These are phyloP conservation scores for Drosophila fuyamai DNA, from an alignment of 1,140 invertebrate genomes.

Conservation along the genomic window DNA sequence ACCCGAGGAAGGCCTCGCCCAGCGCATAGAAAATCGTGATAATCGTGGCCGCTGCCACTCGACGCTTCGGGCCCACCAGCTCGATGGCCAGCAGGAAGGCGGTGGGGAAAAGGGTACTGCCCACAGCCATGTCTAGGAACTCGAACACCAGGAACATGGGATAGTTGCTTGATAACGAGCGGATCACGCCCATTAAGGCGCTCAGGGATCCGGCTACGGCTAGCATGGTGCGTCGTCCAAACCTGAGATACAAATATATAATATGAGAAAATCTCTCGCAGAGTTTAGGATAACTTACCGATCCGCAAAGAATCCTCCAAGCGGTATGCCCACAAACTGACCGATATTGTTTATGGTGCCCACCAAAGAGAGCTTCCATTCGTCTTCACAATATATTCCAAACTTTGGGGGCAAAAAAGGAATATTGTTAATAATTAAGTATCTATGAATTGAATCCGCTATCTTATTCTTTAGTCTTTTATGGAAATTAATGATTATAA, in stretches of 20 bases:
- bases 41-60: conserved; percentile 90
- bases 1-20: conserved; percentile 89
- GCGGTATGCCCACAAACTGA: conserved; percentile 89
- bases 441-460: too few species aligned
- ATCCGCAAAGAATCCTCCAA: conserved; percentile 89
- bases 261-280: background rate
- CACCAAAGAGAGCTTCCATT: conserved; percentile 90
- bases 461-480: too few species aligned
- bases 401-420: conserved; percentile 84
- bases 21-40: conserved; percentile 90
- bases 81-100: conserved; percentile 90
- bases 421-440: too few species aligned
- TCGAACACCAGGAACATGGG: conserved; percentile 88
- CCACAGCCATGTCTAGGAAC: conserved; percentile 87
- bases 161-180: conserved; percentile 88
- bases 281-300: conserved; percentile 80
- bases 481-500: too few species aligned
- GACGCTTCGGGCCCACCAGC: conserved; percentile 89
- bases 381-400: conserved; percentile 86
- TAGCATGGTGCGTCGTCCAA: conserved; percentile 88
- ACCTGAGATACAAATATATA: conserved; percentile 79
- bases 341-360: conserved; percentile 90
- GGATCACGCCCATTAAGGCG: conserved; percentile 87
- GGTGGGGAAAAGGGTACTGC: conserved; percentile 88
- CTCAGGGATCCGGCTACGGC: conserved; percentile 86